Evolutionary conservation across 2,888 invertebrate species (phyloP), one percentile per base, ranked within the genome.

Genomic region (Periphyllus acericola): DNA sequence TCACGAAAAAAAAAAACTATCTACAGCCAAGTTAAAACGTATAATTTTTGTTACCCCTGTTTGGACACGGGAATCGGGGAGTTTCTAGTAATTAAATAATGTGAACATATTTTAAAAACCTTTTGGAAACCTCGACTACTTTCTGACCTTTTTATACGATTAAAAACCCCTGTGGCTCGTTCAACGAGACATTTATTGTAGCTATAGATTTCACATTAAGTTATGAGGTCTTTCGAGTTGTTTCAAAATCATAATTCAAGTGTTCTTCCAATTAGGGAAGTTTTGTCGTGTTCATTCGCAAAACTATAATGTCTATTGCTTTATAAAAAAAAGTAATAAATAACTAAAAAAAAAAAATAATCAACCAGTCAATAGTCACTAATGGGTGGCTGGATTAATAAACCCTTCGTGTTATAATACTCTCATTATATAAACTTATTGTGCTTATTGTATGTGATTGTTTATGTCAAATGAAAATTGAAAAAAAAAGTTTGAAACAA

Each of bases 61-160:
- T 82, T 55, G 9, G 55, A n/a, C 14, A 34, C 25, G 0, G 72
- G 19, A n/a, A n/a, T 11, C 52, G 2, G 34, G 8, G 32, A 46
- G 32, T n/a, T 52, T 78, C 52, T 36, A 52, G 60, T 4, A 19
- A 72, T 52, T 72, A 36, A 60, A 83, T 52, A 52, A 34, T 11
- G 21, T 52, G 72, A 17, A 82, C n/a, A n/a, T n/a, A 14, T 52
- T 83, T 72, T 11, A 72, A 83, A 83, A 83, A 17, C 34, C 34
- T 83, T 72, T 36, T 72, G n/a, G 52, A 29, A 25, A 55, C 34
- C 46, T 34, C 9, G 17, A n/a, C n/a, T 83, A 34, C 19, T 34
- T 83, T 83, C n/a, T 72, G 71, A 72, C 52, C 9, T n/a, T 83
- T 83, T 32, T 82, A 55, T 72, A 55, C 52, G 52, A 83, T 83